A percentile compares a stretch with the other conserved stretches of the same genome.
Conservation (phyloP, 2,797 vertebrate genomes). For the Helostoma temminkii region DNA sequence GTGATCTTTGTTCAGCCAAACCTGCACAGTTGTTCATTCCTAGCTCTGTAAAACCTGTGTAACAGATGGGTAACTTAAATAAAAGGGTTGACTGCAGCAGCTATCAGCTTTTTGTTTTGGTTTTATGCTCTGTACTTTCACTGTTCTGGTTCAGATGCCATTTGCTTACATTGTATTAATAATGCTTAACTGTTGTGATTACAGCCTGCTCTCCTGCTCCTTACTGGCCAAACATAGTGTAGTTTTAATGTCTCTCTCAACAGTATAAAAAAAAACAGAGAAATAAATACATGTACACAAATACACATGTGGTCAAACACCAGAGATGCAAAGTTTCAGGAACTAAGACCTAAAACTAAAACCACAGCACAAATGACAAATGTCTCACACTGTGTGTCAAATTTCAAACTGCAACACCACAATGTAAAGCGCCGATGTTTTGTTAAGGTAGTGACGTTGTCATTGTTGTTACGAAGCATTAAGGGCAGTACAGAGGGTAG, state of each 20-base stretch:
- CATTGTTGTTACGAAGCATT: no score
- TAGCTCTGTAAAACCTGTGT: background rate
- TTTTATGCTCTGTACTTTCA: background rate
- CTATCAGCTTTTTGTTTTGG: background rate
- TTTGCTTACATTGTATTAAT: background rate
- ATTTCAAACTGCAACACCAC: no score
- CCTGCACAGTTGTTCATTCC: background rate
- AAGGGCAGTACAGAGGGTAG: no score
- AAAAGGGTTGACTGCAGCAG: background rate
- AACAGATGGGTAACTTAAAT: background rate
- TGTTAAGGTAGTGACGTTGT: no score
- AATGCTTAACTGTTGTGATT: background rate
- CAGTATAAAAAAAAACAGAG: background rate
- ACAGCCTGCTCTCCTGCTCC: background rate
- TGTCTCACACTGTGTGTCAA: no score
- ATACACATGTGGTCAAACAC: no score
- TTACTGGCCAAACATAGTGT: background rate
- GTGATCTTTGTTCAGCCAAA: constrained; percentile 24
- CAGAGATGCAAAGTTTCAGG: no score
- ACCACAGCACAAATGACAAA: no score
- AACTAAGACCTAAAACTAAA: no score
- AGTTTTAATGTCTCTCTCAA: background rate
- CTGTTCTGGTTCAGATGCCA: no score
- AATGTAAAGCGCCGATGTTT: no score
- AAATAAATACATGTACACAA: background rate